These are phyloP conservation scores for Phytoseiulus persimilis DNA, from an alignment of 2,888 invertebrate genomes.

Conservation along the genomic window DNA sequence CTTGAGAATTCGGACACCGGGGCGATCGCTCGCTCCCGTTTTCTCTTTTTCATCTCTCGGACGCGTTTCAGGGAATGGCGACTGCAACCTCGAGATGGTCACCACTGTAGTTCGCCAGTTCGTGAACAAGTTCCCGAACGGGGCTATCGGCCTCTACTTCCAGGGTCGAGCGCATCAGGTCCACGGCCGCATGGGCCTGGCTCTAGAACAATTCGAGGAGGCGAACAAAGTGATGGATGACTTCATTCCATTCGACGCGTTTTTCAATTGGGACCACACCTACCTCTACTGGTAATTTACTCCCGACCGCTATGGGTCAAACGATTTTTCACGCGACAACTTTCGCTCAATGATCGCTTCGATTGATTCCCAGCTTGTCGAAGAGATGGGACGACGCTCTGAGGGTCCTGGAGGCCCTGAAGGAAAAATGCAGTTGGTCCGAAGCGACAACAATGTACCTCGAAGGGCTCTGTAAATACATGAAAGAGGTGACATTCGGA, in stretches of 20 bases:
- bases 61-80: constrained; percentile 37
- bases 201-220: not conserved
- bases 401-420: not conserved
- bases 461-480: not conserved
- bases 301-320: not conserved
- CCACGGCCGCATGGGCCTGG: not conserved
- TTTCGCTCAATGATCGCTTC: not conserved
- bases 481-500: not conserved
- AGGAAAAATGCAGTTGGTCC: constrained; percentile 24
- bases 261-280: constrained; percentile 30
- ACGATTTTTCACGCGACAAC: not conserved
- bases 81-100: constrained; percentile 11
- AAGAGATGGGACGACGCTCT: not conserved
- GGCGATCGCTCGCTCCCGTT: not conserved
- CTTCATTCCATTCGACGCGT: constrained; percentile 18
- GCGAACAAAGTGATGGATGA: constrained; percentile 33
- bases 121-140: not conserved
- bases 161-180: constrained; percentile 25
- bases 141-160: constrained; percentile 15
- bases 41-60: no score
- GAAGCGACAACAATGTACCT: not conserved
- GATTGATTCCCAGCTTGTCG: not conserved
- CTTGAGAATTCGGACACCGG: no score
- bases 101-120: not conserved
- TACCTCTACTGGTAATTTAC: constrained; percentile 12